phyloP scores from a whole-genome alignment of 2,113 vertebrate genomes.

The Oceanodroma tethys region DNA sequence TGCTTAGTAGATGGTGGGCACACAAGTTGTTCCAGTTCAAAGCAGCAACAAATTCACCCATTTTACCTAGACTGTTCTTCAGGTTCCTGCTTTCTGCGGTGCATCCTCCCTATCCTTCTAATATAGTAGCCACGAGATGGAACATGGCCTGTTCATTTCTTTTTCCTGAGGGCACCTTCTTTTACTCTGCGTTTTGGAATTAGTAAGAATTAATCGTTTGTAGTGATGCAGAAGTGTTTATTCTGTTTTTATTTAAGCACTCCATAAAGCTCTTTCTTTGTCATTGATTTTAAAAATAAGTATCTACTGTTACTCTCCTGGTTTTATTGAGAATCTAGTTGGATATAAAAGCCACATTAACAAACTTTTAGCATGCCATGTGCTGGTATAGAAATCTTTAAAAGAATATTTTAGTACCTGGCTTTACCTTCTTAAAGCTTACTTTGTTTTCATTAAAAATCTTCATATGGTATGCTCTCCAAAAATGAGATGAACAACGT shows the following conservation, averaged over 20 bases:
- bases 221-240: neutral
- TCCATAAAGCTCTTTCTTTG: neutral
- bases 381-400: neutral
- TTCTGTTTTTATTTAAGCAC: neutral
- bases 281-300: neutral
- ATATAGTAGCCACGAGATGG: neutral
- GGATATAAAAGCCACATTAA: neutral
- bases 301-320: neutral
- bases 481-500: neutral
- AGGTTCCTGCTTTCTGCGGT: neutral
- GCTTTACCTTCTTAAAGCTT: neutral
- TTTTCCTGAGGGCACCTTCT: neutral
- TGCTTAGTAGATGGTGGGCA: neutral
- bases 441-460: neutral
- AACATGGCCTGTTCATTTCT: accelerated
- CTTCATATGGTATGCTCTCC: neutral
- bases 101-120: neutral
- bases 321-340: neutral
- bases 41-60: neutral
- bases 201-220: neutral
- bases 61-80: neutral
- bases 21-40: neutral
- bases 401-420: neutral
- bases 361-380: neutral
- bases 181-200: neutral